Conservation (phyloP, 1,140 invertebrate genomes). For the Daktulosphaira vitifoliae region DNA sequence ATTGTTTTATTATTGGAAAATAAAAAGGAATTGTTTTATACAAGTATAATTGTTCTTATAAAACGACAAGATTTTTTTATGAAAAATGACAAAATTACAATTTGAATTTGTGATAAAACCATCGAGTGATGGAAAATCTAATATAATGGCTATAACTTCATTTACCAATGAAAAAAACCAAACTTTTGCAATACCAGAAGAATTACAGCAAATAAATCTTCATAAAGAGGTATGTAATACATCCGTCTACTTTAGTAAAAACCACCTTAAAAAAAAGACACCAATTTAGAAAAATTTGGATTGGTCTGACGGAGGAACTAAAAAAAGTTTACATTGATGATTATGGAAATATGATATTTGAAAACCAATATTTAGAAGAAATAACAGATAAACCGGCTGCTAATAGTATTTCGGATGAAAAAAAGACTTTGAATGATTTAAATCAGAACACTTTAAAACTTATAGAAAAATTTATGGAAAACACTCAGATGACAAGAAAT, state of each 20-base stretch:
- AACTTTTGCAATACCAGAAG: neutral
- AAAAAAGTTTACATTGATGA: slow-evolving; percentile 5
- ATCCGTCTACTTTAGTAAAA: neutral
- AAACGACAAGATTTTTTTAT: too few relatives aligned
- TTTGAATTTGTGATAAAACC: slow-evolving; percentile 7
- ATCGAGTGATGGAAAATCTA: slow-evolving; percentile 4
- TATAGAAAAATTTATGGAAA: neutral
- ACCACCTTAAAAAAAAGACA: neutral
- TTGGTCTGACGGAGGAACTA: neutral
- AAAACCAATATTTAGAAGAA: neutral
- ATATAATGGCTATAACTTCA: neutral
- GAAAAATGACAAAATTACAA: neutral
- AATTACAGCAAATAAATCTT: slow-evolving; percentile 5
- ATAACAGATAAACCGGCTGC: neutral
- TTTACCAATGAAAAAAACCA: neutral
- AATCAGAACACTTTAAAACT: neutral
- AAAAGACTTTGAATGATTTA: neutral
- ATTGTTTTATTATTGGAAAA: too few relatives aligned
- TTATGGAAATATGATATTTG: neutral
- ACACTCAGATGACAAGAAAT: neutral
- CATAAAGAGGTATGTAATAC: slow-evolving; percentile 1
- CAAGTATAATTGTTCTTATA: too few relatives aligned
- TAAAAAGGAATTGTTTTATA: too few relatives aligned
- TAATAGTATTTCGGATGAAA: neutral
- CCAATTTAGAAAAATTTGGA: slow-evolving; percentile 8